Percentiles rank a stretch among this genome's conserved stretches.
These are phyloP conservation scores for Pararge aegeria DNA, from an alignment of 1,140 invertebrate species.

Conservation along the genomic window DNA sequence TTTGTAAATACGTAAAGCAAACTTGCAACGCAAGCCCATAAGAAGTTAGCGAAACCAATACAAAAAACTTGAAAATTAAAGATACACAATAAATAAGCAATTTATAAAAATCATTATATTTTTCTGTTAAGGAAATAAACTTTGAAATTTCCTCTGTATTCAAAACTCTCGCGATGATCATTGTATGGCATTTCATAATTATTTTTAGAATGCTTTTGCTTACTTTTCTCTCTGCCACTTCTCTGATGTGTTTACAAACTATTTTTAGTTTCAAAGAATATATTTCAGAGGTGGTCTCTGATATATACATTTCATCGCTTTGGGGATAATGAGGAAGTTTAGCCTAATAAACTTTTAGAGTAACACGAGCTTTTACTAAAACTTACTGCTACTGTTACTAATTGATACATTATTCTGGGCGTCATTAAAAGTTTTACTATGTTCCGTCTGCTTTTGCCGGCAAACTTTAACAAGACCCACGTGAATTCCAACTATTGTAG, in stretches of 20 bases:
- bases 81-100: no score
- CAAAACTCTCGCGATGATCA: no score
- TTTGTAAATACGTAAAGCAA: no score
- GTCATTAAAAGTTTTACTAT: background rate
- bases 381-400: background rate
- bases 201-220: background rate
- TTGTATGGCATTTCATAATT: no score
- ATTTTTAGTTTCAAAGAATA: background rate
- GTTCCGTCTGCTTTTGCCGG: background rate
- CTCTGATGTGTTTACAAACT: background rate
- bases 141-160: no score
- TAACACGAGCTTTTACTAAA: background rate
- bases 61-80: no score
- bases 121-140: no score
- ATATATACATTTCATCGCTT: background rate
- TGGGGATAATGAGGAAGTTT: background rate
- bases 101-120: no score
- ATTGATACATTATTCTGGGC: background rate
- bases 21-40: no score
- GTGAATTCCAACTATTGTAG: background rate
- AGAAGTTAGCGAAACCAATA: no score
- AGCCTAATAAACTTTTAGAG: background rate
- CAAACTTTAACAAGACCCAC: background rate
- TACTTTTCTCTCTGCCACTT: background rate
- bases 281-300: slow-evolving; percentile 2